Conservation (phyloP, 2,113 vertebrate species). For the Dipodomys merriami region DNA sequence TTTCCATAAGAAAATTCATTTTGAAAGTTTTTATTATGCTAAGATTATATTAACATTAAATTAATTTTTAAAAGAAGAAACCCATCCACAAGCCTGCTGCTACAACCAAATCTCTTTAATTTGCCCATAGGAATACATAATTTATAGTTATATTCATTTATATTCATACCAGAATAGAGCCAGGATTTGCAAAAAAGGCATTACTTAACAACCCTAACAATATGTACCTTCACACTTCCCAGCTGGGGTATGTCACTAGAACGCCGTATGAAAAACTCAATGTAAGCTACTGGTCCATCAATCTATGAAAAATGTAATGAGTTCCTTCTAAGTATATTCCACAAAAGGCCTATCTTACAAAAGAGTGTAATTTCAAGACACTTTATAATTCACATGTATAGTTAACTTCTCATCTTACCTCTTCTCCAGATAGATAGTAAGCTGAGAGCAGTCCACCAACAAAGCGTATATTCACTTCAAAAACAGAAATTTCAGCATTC, state of each 20-base stretch:
- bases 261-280: neutral
- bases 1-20: slow-evolving; percentile 10
- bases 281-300: neutral
- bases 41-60: slow-evolving; percentile 43
- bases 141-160: neutral
- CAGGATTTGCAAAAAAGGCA: neutral
- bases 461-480: slow-evolving; percentile 99
- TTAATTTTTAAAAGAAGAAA: slow-evolving; percentile 47
- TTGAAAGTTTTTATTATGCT: slow-evolving; percentile 3
- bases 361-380: slow-evolving; percentile 24
- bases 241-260: slow-evolving; percentile 28
- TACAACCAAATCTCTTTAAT: neutral
- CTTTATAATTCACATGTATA: slow-evolving; percentile 10
- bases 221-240: neutral
- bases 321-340: neutral
- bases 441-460: slow-evolving; percentile 98
- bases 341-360: neutral
- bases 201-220: neutral
- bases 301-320: neutral
- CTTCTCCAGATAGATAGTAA: slow-evolving; percentile 98
- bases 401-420: slow-evolving; percentile 88
- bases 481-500: slow-evolving; percentile 98
- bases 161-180: neutral
- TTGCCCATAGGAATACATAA: neutral
- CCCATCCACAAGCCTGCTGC: neutral